Conservation (phyloP, 2,888 invertebrate species). For the Tenodera sinensis region DNA sequence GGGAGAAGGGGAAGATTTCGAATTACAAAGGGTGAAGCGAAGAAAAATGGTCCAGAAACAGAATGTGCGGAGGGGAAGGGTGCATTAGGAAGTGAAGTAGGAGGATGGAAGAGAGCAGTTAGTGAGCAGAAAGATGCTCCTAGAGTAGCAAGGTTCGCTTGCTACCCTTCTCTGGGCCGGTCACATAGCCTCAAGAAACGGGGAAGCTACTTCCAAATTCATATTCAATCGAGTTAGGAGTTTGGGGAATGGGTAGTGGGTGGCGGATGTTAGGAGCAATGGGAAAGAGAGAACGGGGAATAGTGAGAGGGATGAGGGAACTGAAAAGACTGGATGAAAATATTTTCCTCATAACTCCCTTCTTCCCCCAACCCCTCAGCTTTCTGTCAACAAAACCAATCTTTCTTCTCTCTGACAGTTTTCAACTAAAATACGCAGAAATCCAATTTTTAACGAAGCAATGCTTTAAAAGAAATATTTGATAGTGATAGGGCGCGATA, state of each 20-base stretch:
- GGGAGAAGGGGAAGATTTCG: constrained; percentile 15
- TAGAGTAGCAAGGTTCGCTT: neutral
- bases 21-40: constrained; percentile 27
- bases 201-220: constrained; percentile 14
- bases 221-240: constrained; percentile 16
- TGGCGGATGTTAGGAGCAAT: neutral
- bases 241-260: neutral
- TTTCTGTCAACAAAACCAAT: constrained; percentile 13
- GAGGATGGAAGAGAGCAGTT: neutral
- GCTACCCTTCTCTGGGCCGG: neutral
- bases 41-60: constrained; percentile 27
- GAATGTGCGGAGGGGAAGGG: constrained; percentile 14
- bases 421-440: neutral
- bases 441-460: constrained; percentile 7
- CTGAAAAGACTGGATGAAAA: constrained; percentile 5
- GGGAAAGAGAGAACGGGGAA: neutral
- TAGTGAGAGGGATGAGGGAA: neutral
- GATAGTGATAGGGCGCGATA: neutral
- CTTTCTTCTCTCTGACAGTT: neutral
- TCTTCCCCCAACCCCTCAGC: neutral
- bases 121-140: neutral
- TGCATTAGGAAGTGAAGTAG: constrained; percentile 13
- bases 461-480: constrained; percentile 1
- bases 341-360: constrained; percentile 6
- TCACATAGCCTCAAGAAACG: constrained; percentile 7